phyloP scores from a whole-genome alignment of 2,797 vertebrate species.

The Onychomys arenicola region DNA sequence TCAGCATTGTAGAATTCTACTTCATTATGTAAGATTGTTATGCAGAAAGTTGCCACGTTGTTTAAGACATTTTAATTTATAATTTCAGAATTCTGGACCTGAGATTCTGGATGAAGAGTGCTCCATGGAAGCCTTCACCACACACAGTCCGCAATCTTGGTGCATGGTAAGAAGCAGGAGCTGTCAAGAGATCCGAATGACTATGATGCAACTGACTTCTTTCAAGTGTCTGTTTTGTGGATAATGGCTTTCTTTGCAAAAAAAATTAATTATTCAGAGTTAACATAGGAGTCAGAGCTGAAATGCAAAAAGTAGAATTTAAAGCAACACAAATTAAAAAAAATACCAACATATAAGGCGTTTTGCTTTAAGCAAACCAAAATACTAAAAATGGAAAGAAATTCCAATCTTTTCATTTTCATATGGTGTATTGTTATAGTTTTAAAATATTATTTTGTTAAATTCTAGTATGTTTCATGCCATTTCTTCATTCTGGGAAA shows the following conservation, averaged over 20 bases:
- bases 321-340: constrained; percentile 69
- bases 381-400: constrained; percentile 46
- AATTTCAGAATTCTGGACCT: constrained; percentile 53
- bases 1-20: background rate
- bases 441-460: constrained; percentile 53
- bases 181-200: constrained; percentile 71
- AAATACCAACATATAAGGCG: constrained; percentile 44
- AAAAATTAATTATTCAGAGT: constrained; percentile 78
- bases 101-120: constrained; percentile 12
- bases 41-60: constrained; percentile 64
- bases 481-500: background rate
- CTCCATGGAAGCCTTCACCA: constrained; percentile 51
- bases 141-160: constrained; percentile 39
- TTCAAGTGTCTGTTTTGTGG: constrained; percentile 77
- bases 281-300: constrained; percentile 60
- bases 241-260: constrained; percentile 73
- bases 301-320: constrained; percentile 70
- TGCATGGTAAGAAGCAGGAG: constrained; percentile 52
- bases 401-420: constrained; percentile 26
- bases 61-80: constrained; percentile 74
- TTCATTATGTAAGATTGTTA: constrained; percentile 57
- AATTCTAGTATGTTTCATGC: constrained; percentile 50
- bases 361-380: constrained; percentile 58
- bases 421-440: background rate
- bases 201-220: constrained; percentile 58